Conservation (phyloP, 2,113 vertebrate species). For the Ovis canadensis region DNA sequence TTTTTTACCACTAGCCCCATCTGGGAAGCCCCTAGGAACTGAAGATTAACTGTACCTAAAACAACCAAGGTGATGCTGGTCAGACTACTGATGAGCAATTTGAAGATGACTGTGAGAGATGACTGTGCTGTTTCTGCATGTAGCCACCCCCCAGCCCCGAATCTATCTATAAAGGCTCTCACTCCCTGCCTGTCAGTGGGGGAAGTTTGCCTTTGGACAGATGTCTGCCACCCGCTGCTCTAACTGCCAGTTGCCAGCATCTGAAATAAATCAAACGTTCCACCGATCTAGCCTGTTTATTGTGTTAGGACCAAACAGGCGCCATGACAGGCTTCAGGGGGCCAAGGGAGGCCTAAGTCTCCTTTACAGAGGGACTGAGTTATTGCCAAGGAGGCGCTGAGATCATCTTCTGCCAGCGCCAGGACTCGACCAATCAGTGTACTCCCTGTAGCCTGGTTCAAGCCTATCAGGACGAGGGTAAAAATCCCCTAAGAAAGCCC, state of each 20-base stretch:
- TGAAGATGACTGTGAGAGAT: background rate
- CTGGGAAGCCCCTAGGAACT: background rate
- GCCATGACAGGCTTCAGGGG: too few species aligned
- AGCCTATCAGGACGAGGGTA: too few species aligned
- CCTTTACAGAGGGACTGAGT: too few species aligned
- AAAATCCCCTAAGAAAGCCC: too few species aligned
- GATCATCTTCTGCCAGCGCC: too few species aligned
- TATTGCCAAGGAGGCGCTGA: too few species aligned
- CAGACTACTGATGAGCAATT: background rate
- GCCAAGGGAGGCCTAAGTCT: too few species aligned
- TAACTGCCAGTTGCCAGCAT: background rate
- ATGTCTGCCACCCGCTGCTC: fast-evolving
- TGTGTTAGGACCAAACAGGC: background rate
- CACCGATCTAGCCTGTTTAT: background rate
- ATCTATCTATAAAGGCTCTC: background rate
- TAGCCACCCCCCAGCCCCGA: background rate
- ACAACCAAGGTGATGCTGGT: background rate
- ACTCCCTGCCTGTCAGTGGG: background rate
- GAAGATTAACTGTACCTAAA: background rate
- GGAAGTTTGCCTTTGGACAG: background rate
- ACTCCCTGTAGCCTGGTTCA: too few species aligned
- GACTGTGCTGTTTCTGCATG: background rate
- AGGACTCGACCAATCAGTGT: too few species aligned
- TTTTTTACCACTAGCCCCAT: background rate
- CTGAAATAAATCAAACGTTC: background rate